phyloP scores from a whole-genome alignment of 1,140 invertebrate species.

The Myzus persicae region DNA sequence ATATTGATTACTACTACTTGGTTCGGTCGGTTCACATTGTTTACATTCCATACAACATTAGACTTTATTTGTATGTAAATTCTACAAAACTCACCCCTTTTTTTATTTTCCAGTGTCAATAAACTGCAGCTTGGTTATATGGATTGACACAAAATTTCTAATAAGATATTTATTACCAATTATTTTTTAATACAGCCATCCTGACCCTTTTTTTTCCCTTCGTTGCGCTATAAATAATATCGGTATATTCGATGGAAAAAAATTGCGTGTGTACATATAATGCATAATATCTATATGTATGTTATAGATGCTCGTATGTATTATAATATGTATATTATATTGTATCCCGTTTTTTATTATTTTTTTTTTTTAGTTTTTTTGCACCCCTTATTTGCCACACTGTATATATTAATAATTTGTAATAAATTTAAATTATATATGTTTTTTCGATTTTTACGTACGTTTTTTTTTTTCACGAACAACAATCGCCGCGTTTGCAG shows the following conservation, averaged over 20 bases:
- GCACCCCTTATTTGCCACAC: not conserved
- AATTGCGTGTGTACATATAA: not conserved
- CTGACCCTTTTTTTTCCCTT: slow-evolving; percentile 37
- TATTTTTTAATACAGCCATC: slow-evolving; percentile 51
- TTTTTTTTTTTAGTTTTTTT: not conserved
- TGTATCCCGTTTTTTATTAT: not conserved
- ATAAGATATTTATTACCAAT: slow-evolving; percentile 49
- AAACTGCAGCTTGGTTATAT: not conserved
- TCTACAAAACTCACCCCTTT: slow-evolving; percentile 4
- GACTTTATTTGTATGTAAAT: slow-evolving; percentile 24
- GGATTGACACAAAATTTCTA: slow-evolving; percentile 29
- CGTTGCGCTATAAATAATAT: slow-evolving; percentile 25
- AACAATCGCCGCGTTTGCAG: not conserved
- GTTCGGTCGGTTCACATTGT: not conserved
- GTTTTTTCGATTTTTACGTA: not conserved
- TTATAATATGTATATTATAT: slow-evolving; percentile 15
- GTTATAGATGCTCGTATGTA: not conserved
- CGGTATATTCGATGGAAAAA: slow-evolving; percentile 1
- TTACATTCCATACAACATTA: not conserved
- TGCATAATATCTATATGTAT: not conserved
- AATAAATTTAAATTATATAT: slow-evolving; percentile 50
- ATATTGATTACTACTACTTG: not conserved
- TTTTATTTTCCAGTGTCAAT: slow-evolving; percentile 25
- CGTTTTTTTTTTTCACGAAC: slow-evolving; percentile 20
- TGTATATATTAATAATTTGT: slow-evolving; percentile 36